Conservation (phyloP, 2,797 vertebrate species). For the Muraenolepis orangiensis region DNA sequence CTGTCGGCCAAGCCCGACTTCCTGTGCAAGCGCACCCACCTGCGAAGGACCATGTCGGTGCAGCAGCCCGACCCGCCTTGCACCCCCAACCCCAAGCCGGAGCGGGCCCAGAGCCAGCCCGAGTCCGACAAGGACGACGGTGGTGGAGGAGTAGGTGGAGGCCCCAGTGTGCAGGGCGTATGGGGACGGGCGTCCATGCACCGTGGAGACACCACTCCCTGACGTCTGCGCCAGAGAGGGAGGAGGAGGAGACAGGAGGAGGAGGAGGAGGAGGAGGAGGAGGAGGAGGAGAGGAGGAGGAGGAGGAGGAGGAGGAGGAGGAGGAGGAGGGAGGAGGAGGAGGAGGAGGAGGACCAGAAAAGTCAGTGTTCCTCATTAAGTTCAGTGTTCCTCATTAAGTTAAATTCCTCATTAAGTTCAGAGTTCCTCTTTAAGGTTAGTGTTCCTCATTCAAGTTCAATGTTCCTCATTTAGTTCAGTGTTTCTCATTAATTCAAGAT, state of each 20-base stretch:
- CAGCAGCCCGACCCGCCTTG: slow-evolving; percentile 92
- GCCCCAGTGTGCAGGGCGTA: slow-evolving; percentile 45
- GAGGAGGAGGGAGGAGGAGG: slow-evolving; percentile 31
- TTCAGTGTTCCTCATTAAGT: too few species aligned
- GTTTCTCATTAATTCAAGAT: too few species aligned
- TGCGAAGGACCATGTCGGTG: slow-evolving; percentile 94
- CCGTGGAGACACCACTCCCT: slow-evolving; percentile 79
- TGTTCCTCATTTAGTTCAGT: too few species aligned
- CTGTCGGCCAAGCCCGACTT: slow-evolving; percentile 93
- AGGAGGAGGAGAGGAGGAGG: too few species aligned
- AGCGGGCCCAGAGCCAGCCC: slow-evolving; percentile 96
- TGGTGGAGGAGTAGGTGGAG: slow-evolving; percentile 61
- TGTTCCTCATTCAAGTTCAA: too few species aligned
- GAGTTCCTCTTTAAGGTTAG: too few species aligned
- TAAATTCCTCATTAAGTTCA: too few species aligned
- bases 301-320: too few species aligned
- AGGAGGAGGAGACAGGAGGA: too few species aligned
- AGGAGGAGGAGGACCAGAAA: slow-evolving; percentile 38
- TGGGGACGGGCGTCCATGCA: slow-evolving; percentile 73
- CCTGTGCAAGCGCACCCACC: slow-evolving; percentile 91
- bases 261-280: too few species aligned
- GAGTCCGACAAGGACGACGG: slow-evolving; percentile 94
- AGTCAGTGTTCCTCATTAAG: too few species aligned
- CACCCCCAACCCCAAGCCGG: slow-evolving; percentile 86
- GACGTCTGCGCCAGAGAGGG: slow-evolving; percentile 36